Conservation (phyloP, 2,888 invertebrate species). For the Stenotaenia linearis region DNA sequence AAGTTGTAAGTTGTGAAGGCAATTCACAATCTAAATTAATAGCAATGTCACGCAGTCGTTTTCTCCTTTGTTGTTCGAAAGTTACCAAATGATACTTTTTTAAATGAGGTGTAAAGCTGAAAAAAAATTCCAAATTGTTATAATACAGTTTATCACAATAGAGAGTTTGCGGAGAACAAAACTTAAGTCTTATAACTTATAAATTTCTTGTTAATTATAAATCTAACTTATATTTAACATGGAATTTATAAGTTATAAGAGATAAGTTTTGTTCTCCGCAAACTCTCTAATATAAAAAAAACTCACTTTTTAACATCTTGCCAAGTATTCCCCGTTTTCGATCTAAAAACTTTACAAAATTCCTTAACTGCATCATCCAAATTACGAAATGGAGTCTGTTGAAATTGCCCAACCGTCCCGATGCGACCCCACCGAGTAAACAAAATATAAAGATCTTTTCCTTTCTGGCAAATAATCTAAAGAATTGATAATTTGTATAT, state of each 20-base stretch:
- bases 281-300: background rate
- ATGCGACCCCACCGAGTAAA: constrained; percentile 55
- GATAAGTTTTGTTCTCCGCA: too few species aligned
- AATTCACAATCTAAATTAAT: constrained; percentile 45
- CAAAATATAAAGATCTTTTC: constrained; percentile 50
- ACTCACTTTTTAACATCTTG: constrained; percentile 44
- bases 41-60: constrained; percentile 41
- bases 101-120: constrained; percentile 41
- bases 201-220: too few species aligned
- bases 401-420: constrained; percentile 50
- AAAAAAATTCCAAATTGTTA: constrained; percentile 28
- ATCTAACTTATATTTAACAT: too few species aligned
- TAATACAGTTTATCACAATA: too few species aligned
- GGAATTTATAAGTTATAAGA: too few species aligned
- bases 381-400: constrained; percentile 50
- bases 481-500: background rate
- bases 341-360: constrained; percentile 51
- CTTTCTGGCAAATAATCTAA: constrained; percentile 46
- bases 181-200: too few species aligned
- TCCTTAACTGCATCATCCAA: constrained; percentile 50
- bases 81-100: constrained; percentile 52
- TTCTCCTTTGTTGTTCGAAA: constrained; percentile 43
- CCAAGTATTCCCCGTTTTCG: constrained; percentile 53
- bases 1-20: constrained; percentile 45
- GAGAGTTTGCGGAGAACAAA: too few species aligned